These are phyloP conservation scores for Buathra laborator DNA, from an alignment of 2,888 invertebrate species.

Conservation along the genomic window DNA sequence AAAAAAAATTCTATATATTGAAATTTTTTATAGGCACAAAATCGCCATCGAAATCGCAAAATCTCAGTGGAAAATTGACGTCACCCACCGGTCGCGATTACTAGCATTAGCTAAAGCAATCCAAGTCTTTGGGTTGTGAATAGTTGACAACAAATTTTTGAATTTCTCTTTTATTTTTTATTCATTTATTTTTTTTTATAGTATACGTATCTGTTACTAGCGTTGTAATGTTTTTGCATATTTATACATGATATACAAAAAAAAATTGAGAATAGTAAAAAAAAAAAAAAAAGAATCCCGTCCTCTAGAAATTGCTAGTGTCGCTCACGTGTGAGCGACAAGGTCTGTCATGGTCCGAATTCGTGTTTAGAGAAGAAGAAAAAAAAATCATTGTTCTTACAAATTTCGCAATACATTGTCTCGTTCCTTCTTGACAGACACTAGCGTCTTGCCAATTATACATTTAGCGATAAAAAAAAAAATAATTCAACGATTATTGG, in stretches of 20 bases:
- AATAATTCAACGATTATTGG: slow-evolving; percentile 68
- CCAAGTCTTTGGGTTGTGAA: slow-evolving; percentile 67
- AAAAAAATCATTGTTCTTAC: slow-evolving; percentile 26
- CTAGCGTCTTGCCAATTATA: slow-evolving; percentile 52
- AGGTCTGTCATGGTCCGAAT: slow-evolving; percentile 60
- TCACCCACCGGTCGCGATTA: slow-evolving; percentile 82
- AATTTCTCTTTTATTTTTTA: slow-evolving; percentile 69
- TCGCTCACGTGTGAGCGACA: slow-evolving; percentile 49
- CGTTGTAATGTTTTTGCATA: slow-evolving; percentile 77
- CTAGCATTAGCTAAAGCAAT: slow-evolving; percentile 74
- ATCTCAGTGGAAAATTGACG: slow-evolving; percentile 80
- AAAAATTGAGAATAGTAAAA: slow-evolving; percentile 58
- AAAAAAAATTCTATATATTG: not conserved
- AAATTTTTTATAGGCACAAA: slow-evolving; percentile 79
- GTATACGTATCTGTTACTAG: slow-evolving; percentile 78
- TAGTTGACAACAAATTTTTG: slow-evolving; percentile 67
- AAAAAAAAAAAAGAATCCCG: slow-evolving; percentile 72
- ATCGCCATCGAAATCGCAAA: slow-evolving; percentile 82
- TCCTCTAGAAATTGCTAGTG: slow-evolving; percentile 75
- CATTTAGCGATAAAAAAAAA: slow-evolving; percentile 45
- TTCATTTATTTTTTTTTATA: slow-evolving; percentile 72
- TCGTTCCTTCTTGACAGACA: slow-evolving; percentile 58
- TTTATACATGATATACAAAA: slow-evolving; percentile 77
- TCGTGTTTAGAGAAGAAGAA: slow-evolving; percentile 45
- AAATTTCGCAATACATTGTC: slow-evolving; percentile 53